Conservation (phyloP, 2,113 vertebrate genomes). For the Saccopteryx leptura region DNA sequence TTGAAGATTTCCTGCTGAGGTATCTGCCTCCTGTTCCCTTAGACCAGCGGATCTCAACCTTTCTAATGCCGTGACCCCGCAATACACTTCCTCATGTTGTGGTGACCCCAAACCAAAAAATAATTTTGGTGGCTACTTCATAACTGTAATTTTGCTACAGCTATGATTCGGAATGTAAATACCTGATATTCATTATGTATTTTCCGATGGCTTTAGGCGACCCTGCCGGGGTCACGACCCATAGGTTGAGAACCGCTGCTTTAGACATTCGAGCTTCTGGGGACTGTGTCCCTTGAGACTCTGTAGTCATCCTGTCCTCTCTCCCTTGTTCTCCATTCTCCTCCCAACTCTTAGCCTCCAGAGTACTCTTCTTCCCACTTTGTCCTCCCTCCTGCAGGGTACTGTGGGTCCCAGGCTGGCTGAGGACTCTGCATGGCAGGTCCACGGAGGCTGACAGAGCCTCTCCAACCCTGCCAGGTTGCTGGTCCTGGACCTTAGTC, state of each 20-base stretch:
- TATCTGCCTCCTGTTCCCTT: not conserved
- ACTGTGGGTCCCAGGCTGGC: accelerated
- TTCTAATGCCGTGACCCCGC: no score
- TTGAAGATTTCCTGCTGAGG: accelerated
- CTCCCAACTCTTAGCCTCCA: not conserved
- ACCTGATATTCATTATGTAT: no score
- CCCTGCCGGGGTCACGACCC: no score
- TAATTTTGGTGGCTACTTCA: no score
- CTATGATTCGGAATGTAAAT: no score
- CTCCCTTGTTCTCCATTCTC: not conserved
- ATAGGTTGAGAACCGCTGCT: no score
- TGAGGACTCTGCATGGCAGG: accelerated
- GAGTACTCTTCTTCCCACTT: accelerated
- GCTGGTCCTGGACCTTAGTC: accelerated
- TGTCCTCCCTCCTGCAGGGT: no score
- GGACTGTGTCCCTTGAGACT: not conserved
- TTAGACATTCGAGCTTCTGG: not conserved
- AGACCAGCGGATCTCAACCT: no score
- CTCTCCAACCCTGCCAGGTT: accelerated
- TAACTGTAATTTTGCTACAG: no score
- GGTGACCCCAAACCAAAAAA: no score
- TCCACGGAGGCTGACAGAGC: accelerated
- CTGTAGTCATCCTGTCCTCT: accelerated
- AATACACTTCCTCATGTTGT: no score
- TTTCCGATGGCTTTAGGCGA: no score